Conservation (phyloP, 2,888 invertebrate species). For the Sminthurides aquaticus region DNA sequence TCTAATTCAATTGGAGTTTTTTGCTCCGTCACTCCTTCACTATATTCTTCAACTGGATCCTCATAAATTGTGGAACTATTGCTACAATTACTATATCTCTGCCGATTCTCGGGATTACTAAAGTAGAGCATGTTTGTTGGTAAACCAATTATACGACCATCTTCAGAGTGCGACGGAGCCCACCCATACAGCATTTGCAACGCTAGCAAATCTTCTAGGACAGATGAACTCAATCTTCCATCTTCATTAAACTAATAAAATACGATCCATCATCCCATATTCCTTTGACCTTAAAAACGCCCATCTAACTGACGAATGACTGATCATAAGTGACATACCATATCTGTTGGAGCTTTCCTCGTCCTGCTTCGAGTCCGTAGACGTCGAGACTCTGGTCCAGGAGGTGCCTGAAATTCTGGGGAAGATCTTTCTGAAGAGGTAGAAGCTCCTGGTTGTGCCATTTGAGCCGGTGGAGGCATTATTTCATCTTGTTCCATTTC, state of each 20-base stretch:
- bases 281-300: too few species aligned
- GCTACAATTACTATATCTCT: neutral
- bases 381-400: conserved; percentile 5
- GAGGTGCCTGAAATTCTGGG: neutral
- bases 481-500: neutral
- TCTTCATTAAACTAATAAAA: neutral
- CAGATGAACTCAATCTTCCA: neutral
- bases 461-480: neutral
- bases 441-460: neutral
- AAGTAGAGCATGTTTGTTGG: neutral
- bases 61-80: neutral
- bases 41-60: neutral
- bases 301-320: too few species aligned
- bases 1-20: too few species aligned
- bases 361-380: conserved; percentile 13
- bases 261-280: too few species aligned
- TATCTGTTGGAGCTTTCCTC: conserved; percentile 1
- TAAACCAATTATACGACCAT: neutral
- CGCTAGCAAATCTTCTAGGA: neutral
- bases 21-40: neutral
- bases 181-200: neutral
- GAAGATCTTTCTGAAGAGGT: neutral
- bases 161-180: neutral
- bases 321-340: neutral
- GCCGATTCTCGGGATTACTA: neutral